Evolutionary conservation across 2,888 invertebrate genomes (phyloP).

Genomic region (Onchidella celtica): DNA sequence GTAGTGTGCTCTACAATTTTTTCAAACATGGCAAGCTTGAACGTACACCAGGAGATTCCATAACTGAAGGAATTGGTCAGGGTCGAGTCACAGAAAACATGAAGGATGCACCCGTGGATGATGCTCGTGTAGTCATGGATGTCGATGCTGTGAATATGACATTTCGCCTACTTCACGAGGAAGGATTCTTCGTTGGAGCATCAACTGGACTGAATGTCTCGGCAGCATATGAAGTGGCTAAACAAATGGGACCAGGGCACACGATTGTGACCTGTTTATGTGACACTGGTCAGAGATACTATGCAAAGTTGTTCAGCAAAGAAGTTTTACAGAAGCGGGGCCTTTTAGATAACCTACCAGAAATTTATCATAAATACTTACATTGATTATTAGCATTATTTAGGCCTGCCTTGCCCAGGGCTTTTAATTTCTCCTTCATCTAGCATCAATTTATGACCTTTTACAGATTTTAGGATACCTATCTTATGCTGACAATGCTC

Average conservation of each 20-base stretch:
- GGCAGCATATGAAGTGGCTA: constrained; percentile 77
- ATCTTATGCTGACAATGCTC: too few species aligned
- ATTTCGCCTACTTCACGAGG: constrained; percentile 77
- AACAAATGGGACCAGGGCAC: constrained; percentile 78
- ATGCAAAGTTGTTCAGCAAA: constrained; percentile 75
- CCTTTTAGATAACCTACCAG: constrained; percentile 59
- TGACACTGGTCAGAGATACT: constrained; percentile 79
- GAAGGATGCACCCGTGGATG: constrained; percentile 79
- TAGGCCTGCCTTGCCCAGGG: too few species aligned
- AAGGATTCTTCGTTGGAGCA: constrained; percentile 80
- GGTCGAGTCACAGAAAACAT: constrained; percentile 79
- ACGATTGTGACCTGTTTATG: constrained; percentile 79
- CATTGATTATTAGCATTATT: constrained; percentile 56
- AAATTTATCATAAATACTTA: constrained; percentile 60
- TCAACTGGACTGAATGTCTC: constrained; percentile 79
- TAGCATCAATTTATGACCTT: too few species aligned
- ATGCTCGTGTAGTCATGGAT: constrained; percentile 75
- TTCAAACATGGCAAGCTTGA: constrained; percentile 78
- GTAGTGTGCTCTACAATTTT: constrained; percentile 79
- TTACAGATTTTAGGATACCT: too few species aligned
- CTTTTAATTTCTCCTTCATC: too few species aligned
- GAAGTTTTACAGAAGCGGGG: constrained; percentile 72
- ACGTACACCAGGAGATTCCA: constrained; percentile 76
- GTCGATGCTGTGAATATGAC: constrained; percentile 78
- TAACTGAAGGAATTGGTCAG: constrained; percentile 80